A percentile compares a stretch with the other conserved stretches of the same genome.
Conservation (phyloP, 2,113 vertebrate species). For the Brienomyrus brachyistius region DNA sequence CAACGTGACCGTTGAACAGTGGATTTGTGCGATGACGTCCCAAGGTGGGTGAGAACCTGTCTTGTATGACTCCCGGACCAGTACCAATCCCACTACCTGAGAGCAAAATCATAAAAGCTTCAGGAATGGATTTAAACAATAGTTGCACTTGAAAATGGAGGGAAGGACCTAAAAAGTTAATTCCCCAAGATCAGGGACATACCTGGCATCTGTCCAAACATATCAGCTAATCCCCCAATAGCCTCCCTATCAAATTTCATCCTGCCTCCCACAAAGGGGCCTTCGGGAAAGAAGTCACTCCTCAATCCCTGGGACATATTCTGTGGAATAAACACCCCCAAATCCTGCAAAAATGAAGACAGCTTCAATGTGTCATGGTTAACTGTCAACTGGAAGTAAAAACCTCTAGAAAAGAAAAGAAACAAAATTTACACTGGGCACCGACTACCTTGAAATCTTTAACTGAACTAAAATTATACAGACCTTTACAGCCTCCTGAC, state of each 20-base stretch:
- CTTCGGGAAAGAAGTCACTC: conserved; percentile 98
- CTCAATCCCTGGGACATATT: conserved; percentile 89
- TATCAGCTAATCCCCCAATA: conserved; percentile 95
- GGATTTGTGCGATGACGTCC: conserved; percentile 97
- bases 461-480: conserved; percentile 31
- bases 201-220: conserved; percentile 99
- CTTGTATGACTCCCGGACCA: conserved; percentile 98
- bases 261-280: conserved; percentile 91
- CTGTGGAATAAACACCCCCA: conserved; percentile 97
- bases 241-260: conserved; percentile 97
- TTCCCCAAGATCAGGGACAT: not conserved
- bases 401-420: not conserved
- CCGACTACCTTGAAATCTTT: not conserved
- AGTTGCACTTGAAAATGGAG: not conserved
- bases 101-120: not conserved
- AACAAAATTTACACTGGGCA: not conserved
- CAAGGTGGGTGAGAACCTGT: conserved; percentile 97
- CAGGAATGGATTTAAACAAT: not conserved
- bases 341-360: conserved; percentile 65
- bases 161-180: not conserved
- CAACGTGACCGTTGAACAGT: conserved; percentile 89
- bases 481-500: conserved; percentile 98
- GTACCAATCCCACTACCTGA: conserved; percentile 94
- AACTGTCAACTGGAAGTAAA: not conserved
- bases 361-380: not conserved